These are phyloP conservation scores for Blennius ocellaris DNA, from an alignment of 2,113 vertebrate genomes.

Conservation along the genomic window DNA sequence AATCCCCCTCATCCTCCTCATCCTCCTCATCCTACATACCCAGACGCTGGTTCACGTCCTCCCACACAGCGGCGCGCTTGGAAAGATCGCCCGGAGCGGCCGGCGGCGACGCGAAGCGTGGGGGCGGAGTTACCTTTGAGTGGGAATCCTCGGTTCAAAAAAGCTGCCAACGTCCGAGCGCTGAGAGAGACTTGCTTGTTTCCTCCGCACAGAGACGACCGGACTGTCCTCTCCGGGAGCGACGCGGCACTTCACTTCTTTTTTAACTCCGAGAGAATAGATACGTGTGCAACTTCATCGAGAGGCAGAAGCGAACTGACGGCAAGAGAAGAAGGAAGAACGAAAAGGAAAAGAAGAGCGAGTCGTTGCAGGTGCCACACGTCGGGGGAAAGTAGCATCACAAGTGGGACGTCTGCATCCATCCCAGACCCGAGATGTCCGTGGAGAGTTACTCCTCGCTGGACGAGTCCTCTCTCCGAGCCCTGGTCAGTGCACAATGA, in stretches of 20 bases:
- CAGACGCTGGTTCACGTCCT: conserved; percentile 13
- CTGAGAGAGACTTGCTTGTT: not conserved
- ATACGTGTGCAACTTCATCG: not conserved
- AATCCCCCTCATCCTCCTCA: too few species aligned
- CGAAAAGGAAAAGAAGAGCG: not conserved
- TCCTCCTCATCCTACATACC: not conserved
- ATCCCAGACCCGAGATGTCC: conserved; percentile 61
- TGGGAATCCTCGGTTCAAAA: conserved; percentile 79
- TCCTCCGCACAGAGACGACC: not conserved
- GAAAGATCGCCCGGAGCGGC: conserved; percentile 36
- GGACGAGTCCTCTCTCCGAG: conserved; percentile 80
- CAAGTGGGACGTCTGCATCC: not conserved
- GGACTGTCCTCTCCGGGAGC: conserved; percentile 19
- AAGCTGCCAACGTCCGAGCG: conserved; percentile 51
- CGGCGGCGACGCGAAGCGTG: not conserved
- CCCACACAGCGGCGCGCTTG: conserved; percentile 56
- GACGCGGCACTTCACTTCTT: not conserved
- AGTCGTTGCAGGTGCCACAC: conserved; percentile 63
- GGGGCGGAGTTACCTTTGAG: conserved; percentile 73
- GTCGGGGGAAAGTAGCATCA: conserved; percentile 18
- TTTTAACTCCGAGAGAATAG: not conserved
- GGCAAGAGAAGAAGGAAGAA: too few species aligned
- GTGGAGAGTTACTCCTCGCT: conserved; percentile 75
- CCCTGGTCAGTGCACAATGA: conserved; percentile 75
- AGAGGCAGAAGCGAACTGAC: too few species aligned